Evolutionary conservation across 2,888 invertebrate species (phyloP).

Genomic region (Acleris laterana): DNA sequence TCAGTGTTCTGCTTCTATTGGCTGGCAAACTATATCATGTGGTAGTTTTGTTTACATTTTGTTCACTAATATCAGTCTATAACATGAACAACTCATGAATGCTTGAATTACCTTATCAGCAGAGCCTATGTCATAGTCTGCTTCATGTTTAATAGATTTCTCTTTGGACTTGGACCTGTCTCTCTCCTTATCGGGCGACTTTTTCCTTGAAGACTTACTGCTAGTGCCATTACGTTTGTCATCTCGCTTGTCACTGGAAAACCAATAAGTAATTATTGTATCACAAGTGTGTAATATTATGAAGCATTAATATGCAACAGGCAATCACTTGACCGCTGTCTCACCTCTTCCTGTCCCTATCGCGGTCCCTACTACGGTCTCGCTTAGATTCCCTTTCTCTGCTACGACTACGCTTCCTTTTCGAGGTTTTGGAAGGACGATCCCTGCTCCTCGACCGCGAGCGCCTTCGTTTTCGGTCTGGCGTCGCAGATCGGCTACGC

Average conservation of each 20-base stretch:
- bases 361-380: conserved; percentile 79
- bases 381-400: conserved; percentile 86
- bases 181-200: conserved; percentile 72
- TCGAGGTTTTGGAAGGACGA: conserved; percentile 83
- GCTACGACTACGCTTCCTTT: conserved; percentile 87
- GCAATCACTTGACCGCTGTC: no score
- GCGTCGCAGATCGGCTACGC: conserved; percentile 84
- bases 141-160: conserved; percentile 83
- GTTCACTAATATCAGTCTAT: no score
- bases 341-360: conserved; percentile 72
- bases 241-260: conserved; percentile 83
- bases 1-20: no score
- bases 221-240: conserved; percentile 86
- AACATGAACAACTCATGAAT: no score
- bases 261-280: conserved; percentile 5
- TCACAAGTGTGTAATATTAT: not conserved
- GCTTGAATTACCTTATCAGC: conserved; percentile 86
- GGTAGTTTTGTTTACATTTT: no score
- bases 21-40: no score
- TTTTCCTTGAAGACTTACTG: conserved; percentile 84
- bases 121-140: conserved; percentile 89
- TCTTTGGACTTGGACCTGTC: conserved; percentile 84
- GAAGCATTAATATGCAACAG: not conserved
- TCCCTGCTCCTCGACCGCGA: conserved; percentile 86
- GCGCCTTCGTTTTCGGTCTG: conserved; percentile 83